Conservation (phyloP, 2,888 invertebrate genomes). For the Caenorhabditis panamensis region DNA sequence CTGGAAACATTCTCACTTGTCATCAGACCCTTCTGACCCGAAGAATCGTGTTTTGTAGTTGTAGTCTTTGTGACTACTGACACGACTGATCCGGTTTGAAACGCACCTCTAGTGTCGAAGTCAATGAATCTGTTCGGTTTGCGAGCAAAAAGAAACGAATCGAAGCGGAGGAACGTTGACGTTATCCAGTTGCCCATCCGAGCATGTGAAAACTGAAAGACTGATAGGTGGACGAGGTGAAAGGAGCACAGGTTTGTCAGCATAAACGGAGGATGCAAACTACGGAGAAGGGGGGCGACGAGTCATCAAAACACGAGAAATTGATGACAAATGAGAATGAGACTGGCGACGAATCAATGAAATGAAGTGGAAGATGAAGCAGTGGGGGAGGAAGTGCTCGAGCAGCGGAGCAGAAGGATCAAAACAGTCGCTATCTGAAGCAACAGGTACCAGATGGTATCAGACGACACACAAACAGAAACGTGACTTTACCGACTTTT, state of each 20-base stretch:
- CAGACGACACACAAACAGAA: not conserved
- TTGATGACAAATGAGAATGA: slow-evolving; percentile 22
- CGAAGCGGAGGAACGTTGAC: slow-evolving; percentile 56
- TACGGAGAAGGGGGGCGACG: slow-evolving; percentile 9
- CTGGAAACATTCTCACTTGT: slow-evolving; percentile 20
- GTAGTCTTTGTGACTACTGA: slow-evolving; percentile 3
- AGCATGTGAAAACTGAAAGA: slow-evolving; percentile 9
- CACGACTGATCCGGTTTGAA: not conserved
- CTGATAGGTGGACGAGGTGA: not conserved
- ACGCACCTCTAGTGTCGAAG: slow-evolving; percentile 23
- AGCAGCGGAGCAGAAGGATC: not conserved
- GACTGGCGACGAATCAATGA: not conserved
- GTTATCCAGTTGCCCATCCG: slow-evolving; percentile 63
- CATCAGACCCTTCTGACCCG: not conserved
- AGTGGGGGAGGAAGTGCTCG: not conserved
- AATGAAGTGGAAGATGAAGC: not conserved
- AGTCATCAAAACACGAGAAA: slow-evolving; percentile 40
- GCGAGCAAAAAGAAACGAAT: slow-evolving; percentile 34
- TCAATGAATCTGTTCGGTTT: slow-evolving; percentile 9
- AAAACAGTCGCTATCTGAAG: slow-evolving; percentile 2
- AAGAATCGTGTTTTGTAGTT: not conserved
- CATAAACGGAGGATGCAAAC: slow-evolving; percentile 22
- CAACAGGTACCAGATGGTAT: not conserved
- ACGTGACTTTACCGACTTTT: slow-evolving; percentile 19
- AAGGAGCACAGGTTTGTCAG: slow-evolving; percentile 20